Conservation (phyloP, 2,113 vertebrate genomes). For the Bostrychus sinensis region DNA sequence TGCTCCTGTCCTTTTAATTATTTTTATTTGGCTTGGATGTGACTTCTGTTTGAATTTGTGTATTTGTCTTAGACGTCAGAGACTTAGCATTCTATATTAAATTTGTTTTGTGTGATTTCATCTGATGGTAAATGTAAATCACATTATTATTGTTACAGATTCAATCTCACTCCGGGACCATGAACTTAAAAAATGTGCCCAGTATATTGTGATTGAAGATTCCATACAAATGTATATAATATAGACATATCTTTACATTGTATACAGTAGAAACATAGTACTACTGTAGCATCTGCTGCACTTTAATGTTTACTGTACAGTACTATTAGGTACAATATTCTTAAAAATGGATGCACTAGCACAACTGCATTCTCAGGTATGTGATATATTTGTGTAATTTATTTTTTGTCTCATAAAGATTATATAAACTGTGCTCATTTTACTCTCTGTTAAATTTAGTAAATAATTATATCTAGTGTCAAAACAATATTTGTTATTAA, state of each 20-base stretch:
- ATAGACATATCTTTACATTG: constrained; percentile 19
- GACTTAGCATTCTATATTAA: not conserved
- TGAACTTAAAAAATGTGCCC: not conserved
- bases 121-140: not conserved
- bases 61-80: not conserved
- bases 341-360: constrained; percentile 34
- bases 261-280: constrained; percentile 15
- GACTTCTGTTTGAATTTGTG: not conserved
- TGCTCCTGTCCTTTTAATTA: not conserved
- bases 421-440: constrained; percentile 29
- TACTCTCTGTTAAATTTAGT: constrained; percentile 1
- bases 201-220: not conserved
- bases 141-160: not conserved
- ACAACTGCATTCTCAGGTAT: constrained; percentile 29
- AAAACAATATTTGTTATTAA: not conserved
- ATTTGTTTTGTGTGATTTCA: not conserved
- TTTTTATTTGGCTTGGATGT: not conserved
- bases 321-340: not conserved
- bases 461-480: not conserved
- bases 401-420: constrained; percentile 42
- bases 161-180: not conserved
- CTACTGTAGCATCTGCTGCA: constrained; percentile 17
- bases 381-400: constrained; percentile 25
- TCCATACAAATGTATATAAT: not conserved
- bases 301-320: constrained; percentile 40